Conservation (phyloP, 2,888 invertebrate species). For the Sthenelais limicola region DNA sequence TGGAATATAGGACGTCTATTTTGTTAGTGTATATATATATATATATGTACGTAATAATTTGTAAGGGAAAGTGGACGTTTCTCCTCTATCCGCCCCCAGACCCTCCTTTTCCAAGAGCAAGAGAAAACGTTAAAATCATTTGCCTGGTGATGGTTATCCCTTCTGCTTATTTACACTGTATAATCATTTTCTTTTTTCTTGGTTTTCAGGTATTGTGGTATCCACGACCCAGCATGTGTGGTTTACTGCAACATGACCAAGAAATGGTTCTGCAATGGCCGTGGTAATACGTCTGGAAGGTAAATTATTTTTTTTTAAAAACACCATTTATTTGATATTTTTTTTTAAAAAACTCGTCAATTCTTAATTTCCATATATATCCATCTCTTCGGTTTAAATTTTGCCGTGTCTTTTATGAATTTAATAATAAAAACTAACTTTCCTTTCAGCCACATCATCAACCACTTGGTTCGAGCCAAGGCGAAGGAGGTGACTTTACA, state of each 20-base stretch:
- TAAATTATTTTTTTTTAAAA: constrained; percentile 50
- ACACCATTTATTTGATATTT: background rate
- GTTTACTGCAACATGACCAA: constrained; percentile 99
- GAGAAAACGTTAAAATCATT: too few relatives aligned
- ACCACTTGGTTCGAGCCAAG: constrained; percentile 98
- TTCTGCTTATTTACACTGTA: too few relatives aligned
- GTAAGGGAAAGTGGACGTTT: too few relatives aligned
- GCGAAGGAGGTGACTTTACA: constrained; percentile 99
- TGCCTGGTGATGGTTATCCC: too few relatives aligned
- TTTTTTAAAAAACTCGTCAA: background rate
- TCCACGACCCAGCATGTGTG: constrained; percentile 96
- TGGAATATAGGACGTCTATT: too few relatives aligned
- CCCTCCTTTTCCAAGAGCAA: too few relatives aligned
- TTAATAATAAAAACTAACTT: too few relatives aligned
- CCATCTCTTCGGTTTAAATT: background rate
- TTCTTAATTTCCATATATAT: background rate
- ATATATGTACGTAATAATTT: too few relatives aligned
- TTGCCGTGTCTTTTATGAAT: too few relatives aligned
- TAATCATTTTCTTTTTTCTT: too few relatives aligned
- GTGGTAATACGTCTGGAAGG: constrained; percentile 94
- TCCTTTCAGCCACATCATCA: constrained; percentile 91
- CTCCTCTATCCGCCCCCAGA: too few relatives aligned
- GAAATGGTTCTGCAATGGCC: constrained; percentile 99
- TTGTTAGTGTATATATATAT: too few relatives aligned
- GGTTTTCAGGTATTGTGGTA: constrained; percentile 91